Percentiles rank a stretch among this genome's conserved stretches.
Conservation (phyloP, 2,113 vertebrate species). For the Amazona guildingii region DNA sequence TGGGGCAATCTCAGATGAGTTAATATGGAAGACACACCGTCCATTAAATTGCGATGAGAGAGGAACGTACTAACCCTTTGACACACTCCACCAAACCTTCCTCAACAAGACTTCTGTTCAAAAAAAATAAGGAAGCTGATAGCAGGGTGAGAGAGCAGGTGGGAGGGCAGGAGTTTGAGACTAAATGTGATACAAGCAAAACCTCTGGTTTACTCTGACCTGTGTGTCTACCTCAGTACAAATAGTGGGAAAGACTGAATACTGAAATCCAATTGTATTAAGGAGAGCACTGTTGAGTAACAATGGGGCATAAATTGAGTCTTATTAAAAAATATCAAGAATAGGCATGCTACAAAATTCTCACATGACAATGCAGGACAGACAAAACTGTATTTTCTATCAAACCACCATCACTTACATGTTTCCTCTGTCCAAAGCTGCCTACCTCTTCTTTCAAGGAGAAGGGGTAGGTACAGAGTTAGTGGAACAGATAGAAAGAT, state of each 20-base stretch:
- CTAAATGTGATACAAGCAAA: background rate
- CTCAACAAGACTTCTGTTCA: background rate
- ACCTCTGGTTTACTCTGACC: background rate
- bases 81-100: background rate
- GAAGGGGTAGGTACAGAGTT: background rate
- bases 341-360: background rate
- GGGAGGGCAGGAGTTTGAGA: background rate
- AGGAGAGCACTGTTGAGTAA: accelerated
- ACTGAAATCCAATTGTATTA: background rate
- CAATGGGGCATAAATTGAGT: background rate
- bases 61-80: background rate
- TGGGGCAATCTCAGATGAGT: conserved; percentile 1
- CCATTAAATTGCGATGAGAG: background rate
- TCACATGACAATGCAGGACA: background rate
- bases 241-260: background rate
- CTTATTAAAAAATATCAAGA: background rate
- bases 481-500: background rate
- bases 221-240: background rate
- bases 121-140: background rate
- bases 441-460: background rate
- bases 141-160: background rate
- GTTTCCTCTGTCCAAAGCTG: background rate
- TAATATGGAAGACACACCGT: background rate
- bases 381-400: background rate
- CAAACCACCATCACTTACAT: background rate